Percentiles rank a stretch among this genome's conserved stretches.
Conservation (phyloP, 2,797 vertebrate species). For the Syngnathus rostellatus region DNA sequence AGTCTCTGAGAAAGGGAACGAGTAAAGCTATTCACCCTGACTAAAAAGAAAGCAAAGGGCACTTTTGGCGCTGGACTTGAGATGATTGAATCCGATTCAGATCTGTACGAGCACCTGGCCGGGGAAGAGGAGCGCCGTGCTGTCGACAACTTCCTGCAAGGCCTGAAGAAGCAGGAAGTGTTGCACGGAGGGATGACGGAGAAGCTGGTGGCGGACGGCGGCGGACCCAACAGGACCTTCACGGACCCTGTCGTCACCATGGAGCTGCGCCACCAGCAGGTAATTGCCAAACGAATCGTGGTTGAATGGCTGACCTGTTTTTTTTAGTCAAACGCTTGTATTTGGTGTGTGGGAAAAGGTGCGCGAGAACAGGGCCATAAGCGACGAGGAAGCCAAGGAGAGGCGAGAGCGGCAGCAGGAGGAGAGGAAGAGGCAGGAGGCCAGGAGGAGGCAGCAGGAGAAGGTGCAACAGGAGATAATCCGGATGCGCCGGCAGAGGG, state of each 20-base stretch:
- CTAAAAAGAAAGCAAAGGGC: background rate
- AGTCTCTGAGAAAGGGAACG: background rate
- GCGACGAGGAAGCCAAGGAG: constrained; percentile 64
- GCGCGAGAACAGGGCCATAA: constrained; percentile 76
- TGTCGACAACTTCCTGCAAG: constrained; percentile 75
- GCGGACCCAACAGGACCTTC: constrained; percentile 55
- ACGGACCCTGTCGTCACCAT: constrained; percentile 78
- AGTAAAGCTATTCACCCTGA: background rate
- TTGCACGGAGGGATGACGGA: constrained; percentile 64
- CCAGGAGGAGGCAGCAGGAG: constrained; percentile 72
- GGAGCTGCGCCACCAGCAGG: constrained; percentile 87
- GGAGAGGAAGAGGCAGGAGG: constrained; percentile 67
- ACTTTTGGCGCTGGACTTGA: background rate
- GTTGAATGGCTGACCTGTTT: too few species aligned
- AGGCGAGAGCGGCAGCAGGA: constrained; percentile 60
- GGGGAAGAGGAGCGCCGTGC: constrained; percentile 73
- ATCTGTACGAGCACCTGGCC: constrained; percentile 78
- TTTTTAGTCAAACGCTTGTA: too few species aligned
- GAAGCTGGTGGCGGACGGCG: constrained; percentile 65
- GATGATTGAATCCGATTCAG: constrained; percentile 27
- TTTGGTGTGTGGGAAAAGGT: constrained; percentile 59
- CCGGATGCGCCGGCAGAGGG: constrained; percentile 76
- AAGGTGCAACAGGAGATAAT: constrained; percentile 82
- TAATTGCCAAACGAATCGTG: constrained; percentile 44
- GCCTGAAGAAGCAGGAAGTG: constrained; percentile 78